Base-by-base conservation (phyloP, 2,888 invertebrate genomes). In the Mimachlamys varia region DNA sequence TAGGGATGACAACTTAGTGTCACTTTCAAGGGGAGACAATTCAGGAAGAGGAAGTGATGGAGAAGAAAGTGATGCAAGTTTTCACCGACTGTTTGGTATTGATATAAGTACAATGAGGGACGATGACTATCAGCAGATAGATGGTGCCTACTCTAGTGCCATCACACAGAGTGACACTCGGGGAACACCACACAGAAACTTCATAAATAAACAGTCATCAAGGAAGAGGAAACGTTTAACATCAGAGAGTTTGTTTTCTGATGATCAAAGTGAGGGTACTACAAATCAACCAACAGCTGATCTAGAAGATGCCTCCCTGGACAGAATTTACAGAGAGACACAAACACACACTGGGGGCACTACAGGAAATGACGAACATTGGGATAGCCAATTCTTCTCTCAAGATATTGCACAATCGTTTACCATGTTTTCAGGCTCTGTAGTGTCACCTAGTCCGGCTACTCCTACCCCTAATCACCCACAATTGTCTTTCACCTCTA, bases 331-430 rank as follows among this genome's bases (percentile, higher is more conserved):
- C 22, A 27, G 27, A 33, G 10, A 33, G 76, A 76, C 17, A 2
- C 76, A 76, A 33, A 19, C 58, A 58, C 2, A 22, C 19, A 22
- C 17, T 22, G n/a, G 62, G 27, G 27, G 33, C 27, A 76, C 10
- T 27, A 62, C 15, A 5, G 53, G 19, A 53, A 62, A n/a, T 22
- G 22, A 22, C 3, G 76, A 76, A 33, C 12, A 76, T 13, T 5
- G 27, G 27, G 76, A 76, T 33, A 27, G 33, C 27, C 33, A 76
- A 12, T 76, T 76, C 33, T 76, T 76, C 22, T 76, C 76, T 12
- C 76, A 76, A 76, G 76, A 76, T 33, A 76, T 76, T 76, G 76
- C 76, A 0, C 76, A 76, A 27, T 76, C 76, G 27, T 76, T 76
- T 33, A 76, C 33, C 33, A 76, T 76, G 76, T 76, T 76, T 76